A percentile compares a stretch with the other conserved stretches of the same genome.
These are phyloP conservation scores for Sus cebifrons DNA, from an alignment of 2,797 vertebrate genomes.

Conservation along the genomic window DNA sequence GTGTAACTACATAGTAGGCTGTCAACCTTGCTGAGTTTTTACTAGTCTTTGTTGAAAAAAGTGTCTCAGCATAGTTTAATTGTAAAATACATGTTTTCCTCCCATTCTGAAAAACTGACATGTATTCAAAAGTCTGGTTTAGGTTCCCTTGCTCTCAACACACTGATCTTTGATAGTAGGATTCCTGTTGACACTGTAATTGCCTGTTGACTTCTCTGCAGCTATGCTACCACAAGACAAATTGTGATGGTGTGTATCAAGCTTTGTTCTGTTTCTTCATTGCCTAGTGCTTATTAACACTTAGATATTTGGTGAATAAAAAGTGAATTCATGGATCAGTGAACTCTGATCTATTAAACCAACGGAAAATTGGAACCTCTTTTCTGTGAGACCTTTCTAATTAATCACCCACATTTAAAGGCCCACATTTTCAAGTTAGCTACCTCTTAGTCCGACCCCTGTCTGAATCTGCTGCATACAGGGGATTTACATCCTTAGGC, in stretches of 20 bases:
- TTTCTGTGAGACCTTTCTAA: slow-evolving; percentile 8
- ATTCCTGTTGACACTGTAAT: background rate
- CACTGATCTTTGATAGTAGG: background rate
- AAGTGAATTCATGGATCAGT: background rate
- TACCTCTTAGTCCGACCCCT: background rate
- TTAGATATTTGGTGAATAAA: slow-evolving; percentile 21
- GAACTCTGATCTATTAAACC: slow-evolving; percentile 1
- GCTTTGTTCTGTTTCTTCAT: background rate
- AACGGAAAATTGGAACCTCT: background rate
- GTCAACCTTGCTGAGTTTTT: background rate
- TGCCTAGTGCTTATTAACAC: background rate
- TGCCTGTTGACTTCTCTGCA: background rate
- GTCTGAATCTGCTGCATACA: background rate
- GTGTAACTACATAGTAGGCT: background rate
- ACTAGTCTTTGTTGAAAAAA: slow-evolving; percentile 36
- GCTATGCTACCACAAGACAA: background rate
- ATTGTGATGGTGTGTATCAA: background rate
- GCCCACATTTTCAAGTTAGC: background rate
- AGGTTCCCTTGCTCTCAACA: background rate
- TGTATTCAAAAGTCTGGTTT: background rate
- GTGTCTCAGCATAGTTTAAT: background rate
- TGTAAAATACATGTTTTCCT: background rate
- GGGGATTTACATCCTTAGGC: background rate
- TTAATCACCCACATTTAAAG: slow-evolving; percentile 43
- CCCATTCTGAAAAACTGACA: background rate